phyloP scores from a whole-genome alignment of 2,888 invertebrate genomes.

The Galerucella calmariensis region DNA sequence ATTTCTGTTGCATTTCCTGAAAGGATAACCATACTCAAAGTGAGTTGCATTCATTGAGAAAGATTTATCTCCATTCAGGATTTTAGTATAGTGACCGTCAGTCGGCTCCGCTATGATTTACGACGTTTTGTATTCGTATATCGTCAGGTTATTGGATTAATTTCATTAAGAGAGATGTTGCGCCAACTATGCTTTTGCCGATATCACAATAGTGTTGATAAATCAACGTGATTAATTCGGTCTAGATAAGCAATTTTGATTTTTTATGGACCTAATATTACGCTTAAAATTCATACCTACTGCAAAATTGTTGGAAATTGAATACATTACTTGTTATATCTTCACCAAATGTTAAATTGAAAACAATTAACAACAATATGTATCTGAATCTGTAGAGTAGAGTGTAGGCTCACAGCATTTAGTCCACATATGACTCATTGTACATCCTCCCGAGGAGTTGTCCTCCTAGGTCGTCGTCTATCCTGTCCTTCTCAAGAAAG shows the following conservation, averaged over 20 bases:
- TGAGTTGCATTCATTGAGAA: not conserved
- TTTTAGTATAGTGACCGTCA: conserved; percentile 12
- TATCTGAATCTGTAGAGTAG: too few relatives aligned
- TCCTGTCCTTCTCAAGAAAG: too few relatives aligned
- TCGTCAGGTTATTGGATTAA: conserved; percentile 19
- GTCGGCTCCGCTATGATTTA: conserved; percentile 5
- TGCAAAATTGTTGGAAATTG: too few relatives aligned
- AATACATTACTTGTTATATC: too few relatives aligned
- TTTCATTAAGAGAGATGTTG: conserved; percentile 14
- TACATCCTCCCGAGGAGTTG: too few relatives aligned
- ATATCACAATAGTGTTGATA: conserved; percentile 1
- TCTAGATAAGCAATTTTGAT: not conserved
- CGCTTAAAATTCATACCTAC: too few relatives aligned
- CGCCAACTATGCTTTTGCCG: conserved; percentile 10
- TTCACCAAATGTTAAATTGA: too few relatives aligned
- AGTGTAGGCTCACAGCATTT: too few relatives aligned
- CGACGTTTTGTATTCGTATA: conserved; percentile 12
- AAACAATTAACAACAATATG: too few relatives aligned
- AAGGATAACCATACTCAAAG: conserved; percentile 13
- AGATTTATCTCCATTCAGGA: conserved; percentile 3
- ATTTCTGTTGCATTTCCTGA: not conserved
- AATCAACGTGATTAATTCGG: conserved; percentile 8
- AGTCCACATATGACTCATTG: too few relatives aligned
- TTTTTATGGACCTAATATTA: not conserved
- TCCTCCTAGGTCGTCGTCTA: too few relatives aligned